Evolutionary conservation across 2,113 vertebrate genomes (phyloP).

Genomic region (Taxidea taxus): DNA sequence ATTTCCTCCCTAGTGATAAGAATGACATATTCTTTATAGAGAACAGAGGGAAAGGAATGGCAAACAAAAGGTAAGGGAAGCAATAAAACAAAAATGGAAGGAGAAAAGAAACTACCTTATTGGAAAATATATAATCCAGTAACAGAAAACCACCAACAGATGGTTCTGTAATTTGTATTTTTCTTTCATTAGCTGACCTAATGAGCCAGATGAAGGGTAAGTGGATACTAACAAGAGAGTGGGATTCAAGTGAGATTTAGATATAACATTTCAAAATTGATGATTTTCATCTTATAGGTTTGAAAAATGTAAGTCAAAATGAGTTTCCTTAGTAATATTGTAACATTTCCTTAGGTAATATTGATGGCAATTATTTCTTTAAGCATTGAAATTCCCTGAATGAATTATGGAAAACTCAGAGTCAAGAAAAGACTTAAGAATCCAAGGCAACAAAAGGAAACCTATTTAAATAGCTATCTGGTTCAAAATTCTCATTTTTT

Average conservation of each 20-base stretch:
- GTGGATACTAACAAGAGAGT: not conserved
- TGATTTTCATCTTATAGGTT: not conserved
- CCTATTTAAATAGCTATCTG: not conserved
- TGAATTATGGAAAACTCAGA: not conserved
- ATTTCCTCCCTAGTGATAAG: not conserved
- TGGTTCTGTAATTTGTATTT: not conserved
- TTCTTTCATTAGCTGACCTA: not conserved
- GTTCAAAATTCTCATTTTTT: not conserved
- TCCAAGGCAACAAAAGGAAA: not conserved
- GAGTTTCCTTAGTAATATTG: not conserved
- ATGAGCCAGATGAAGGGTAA: not conserved
- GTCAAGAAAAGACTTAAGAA: not conserved
- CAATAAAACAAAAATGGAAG: not conserved
- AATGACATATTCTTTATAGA: not conserved
- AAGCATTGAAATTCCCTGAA: slow-evolving; percentile 4
- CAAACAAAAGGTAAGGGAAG: not conserved
- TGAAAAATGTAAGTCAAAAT: not conserved
- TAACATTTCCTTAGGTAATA: not conserved
- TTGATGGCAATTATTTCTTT: not conserved
- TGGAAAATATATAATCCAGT: not conserved
- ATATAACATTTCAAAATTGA: not conserved
- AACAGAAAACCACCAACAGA: not conserved
- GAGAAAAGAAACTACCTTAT: not conserved
- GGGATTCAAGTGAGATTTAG: not conserved
- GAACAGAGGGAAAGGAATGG: not conserved